Evolutionary conservation across 2,888 invertebrate genomes (phyloP), one percentile per base, ranked within the genome.

Genomic region (Tetropium fuscum): DNA sequence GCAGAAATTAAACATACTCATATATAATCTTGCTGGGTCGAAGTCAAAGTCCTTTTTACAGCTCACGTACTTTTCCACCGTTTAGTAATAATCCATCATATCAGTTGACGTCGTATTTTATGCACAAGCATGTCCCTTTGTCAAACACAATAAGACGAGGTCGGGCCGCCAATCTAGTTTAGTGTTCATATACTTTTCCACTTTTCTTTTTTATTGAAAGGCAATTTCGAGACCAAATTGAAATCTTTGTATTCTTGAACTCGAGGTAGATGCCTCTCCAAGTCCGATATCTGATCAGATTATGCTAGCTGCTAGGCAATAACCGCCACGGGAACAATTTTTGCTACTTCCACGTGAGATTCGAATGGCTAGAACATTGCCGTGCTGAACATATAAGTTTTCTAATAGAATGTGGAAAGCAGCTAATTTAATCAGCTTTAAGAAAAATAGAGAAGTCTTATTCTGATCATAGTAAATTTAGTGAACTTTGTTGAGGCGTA

Each of bases 191-290:
- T 78, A 78, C 75, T 79, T 78, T 78, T 78, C 77, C 77, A 71
- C 76, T 78, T 77, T 78, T 78, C 74, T 72, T 75, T 76, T 78
- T 78, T 77, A 79, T 78, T 77, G 79, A 79, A 80, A 81, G 80
- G 79, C 80, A 81, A 81, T 81, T 80, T 80, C 80, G 74, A 73
- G 76, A 71, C 80, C 78, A 81, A 81, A 81, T 81, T 80, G 80
- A 81, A 81, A 80, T 81, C 80, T 81, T 81, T 80, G 79, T 80
- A 78, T 78, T 79, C 78, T 76, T 75, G 78, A 79, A 78, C 75
- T 78, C 78, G 78, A 77, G 76, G 76, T 64, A 73, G 78, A 78
- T 77, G 76, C 78, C 80, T 74, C 78, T 78, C 77, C 76, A 77
- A 75, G 79, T 76, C 78, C 78, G 79, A 79, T 79, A 79, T 80